Evolutionary conservation across 2,888 invertebrate genomes (phyloP).

Genomic region (Eilema griseolum): DNA sequence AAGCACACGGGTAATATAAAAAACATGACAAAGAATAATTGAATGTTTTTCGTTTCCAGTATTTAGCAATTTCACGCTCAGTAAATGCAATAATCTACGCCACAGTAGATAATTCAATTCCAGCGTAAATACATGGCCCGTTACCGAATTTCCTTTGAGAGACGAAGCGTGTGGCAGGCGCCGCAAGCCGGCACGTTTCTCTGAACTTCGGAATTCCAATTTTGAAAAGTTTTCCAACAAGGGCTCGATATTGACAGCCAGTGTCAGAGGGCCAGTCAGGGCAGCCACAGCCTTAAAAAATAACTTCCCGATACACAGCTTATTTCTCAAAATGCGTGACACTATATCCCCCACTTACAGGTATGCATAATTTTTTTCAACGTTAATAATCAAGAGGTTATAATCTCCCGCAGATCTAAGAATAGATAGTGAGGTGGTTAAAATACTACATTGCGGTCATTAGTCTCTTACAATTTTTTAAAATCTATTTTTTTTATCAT

Average conservation of each 20-base stretch:
- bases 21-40: slow-evolving; percentile 49
- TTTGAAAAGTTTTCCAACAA: slow-evolving; percentile 85
- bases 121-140: slow-evolving; percentile 80
- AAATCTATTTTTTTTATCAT: no score
- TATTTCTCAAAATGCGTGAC: slow-evolving; percentile 35
- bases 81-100: slow-evolving; percentile 81
- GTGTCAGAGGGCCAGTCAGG: slow-evolving; percentile 78
- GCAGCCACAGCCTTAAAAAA: slow-evolving; percentile 59
- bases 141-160: slow-evolving; percentile 86
- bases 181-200: slow-evolving; percentile 81
- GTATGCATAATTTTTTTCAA: not conserved
- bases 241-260: slow-evolving; percentile 82
- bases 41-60: slow-evolving; percentile 64
- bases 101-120: slow-evolving; percentile 82
- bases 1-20: slow-evolving; percentile 34
- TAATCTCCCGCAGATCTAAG: not conserved
- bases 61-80: slow-evolving; percentile 79
- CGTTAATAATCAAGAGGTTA: no score
- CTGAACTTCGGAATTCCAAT: slow-evolving; percentile 86
- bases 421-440: no score
- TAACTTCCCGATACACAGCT: slow-evolving; percentile 54
- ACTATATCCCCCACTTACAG: slow-evolving; percentile 19
- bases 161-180: slow-evolving; percentile 76
- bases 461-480: no score
- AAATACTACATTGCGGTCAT: no score